These are phyloP conservation scores for Aricia agestis DNA, from an alignment of 1,140 invertebrate genomes.

Conservation along the genomic window DNA sequence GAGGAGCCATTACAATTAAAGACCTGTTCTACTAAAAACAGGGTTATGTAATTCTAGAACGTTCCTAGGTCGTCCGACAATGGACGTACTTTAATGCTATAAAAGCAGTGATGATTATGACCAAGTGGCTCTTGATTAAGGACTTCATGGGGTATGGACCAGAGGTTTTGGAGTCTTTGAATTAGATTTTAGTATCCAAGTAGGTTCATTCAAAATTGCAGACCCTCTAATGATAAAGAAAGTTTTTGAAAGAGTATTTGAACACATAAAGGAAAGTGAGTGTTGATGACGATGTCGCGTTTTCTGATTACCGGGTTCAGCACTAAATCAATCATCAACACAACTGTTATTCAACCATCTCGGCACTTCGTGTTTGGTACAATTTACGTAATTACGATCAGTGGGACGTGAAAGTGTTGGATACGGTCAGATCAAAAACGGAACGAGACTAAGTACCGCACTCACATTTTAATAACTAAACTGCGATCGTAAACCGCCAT, in stretches of 20 bases:
- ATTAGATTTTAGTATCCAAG: too few relatives aligned
- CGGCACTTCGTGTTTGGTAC: constrained; percentile 11
- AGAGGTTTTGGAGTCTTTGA: too few relatives aligned
- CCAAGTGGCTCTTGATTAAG: too few relatives aligned
- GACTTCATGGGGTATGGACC: too few relatives aligned
- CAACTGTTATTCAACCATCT: constrained; percentile 8
- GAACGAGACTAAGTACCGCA: not conserved
- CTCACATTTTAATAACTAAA: too few relatives aligned
- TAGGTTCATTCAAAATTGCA: too few relatives aligned
- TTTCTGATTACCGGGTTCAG: not conserved
- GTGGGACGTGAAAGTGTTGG: constrained; percentile 7
- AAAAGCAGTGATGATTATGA: too few relatives aligned
- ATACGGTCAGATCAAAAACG: not conserved
- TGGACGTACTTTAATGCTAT: not conserved
- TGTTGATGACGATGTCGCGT: not conserved
- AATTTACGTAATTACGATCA: constrained; percentile 4
- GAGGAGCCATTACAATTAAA: constrained; percentile 3
- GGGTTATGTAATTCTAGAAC: constrained; percentile 1
- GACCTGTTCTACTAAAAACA: not conserved
- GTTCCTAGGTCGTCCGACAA: not conserved
- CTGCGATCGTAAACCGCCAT: too few relatives aligned
- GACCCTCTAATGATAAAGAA: too few relatives aligned
- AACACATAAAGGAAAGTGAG: not conserved
- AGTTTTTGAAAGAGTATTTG: too few relatives aligned
- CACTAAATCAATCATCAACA: not conserved